Percentiles rank a stretch among this genome's conserved stretches.
Conservation (phyloP, 2,888 invertebrate species). For the Stegophylla sp. region DNA sequence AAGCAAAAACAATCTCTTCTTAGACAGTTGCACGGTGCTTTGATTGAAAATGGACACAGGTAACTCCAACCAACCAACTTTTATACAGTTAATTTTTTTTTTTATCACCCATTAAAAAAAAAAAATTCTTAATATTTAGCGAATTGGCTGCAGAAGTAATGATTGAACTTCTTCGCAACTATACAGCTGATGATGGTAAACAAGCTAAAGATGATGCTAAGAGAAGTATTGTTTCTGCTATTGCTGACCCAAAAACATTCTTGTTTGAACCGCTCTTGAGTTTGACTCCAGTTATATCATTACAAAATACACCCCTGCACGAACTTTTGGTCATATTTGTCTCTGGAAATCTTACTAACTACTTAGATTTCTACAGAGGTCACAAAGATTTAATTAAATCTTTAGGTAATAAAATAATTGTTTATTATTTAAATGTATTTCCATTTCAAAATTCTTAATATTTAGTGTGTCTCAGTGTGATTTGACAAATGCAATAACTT, state of each 20-base stretch:
- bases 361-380: conserved; percentile 88
- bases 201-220: conserved; percentile 96
- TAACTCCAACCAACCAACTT: no score
- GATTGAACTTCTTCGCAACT: conserved; percentile 94
- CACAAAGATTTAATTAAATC: conserved; percentile 87
- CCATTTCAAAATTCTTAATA: no score
- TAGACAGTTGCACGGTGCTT: conserved; percentile 84
- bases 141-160: conserved; percentile 94
- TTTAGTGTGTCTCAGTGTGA: no score
- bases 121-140: conserved; percentile 66
- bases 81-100: neutral
- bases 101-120: conserved; percentile 23
- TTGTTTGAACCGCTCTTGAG: conserved; percentile 91
- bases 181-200: conserved; percentile 95
- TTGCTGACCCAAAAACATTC: conserved; percentile 94
- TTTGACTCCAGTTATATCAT: conserved; percentile 90
- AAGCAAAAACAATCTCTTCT: conserved; percentile 92
- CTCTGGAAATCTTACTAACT: conserved; percentile 89
- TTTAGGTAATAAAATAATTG: conserved; percentile 65
- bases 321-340: conserved; percentile 94
- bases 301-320: conserved; percentile 94
- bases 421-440: neutral
- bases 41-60: conserved; percentile 86
- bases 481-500: no score
- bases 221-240: conserved; percentile 91